Evolutionary conservation across 2,888 invertebrate species (phyloP).

Genomic region (Bruchidius siliquastri): DNA sequence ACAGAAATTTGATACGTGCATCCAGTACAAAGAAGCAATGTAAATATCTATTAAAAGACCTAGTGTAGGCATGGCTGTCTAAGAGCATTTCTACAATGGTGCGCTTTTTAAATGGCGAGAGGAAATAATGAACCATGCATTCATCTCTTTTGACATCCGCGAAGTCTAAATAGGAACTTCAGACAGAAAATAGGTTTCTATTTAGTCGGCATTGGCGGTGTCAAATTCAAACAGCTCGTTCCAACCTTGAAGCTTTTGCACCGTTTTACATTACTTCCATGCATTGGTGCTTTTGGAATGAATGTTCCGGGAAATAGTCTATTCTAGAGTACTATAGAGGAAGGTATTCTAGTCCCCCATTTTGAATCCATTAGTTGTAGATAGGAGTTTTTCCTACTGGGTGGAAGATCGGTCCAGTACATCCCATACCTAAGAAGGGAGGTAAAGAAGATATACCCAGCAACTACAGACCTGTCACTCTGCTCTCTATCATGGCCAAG

Average conservation of each 20-base stretch:
- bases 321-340: background rate
- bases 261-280: background rate
- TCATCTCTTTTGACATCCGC: slow-evolving; percentile 17
- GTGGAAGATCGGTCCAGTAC: too few relatives aligned
- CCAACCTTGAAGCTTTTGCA: background rate
- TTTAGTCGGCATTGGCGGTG: slow-evolving; percentile 18
- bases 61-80: background rate
- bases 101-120: slow-evolving; percentile 15
- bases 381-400: too few relatives aligned
- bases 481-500: too few relatives aligned
- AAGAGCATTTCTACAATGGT: slow-evolving; percentile 17
- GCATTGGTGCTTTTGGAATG: background rate
- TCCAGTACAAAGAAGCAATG: background rate
- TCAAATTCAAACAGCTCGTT: slow-evolving; percentile 14
- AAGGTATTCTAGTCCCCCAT: too few relatives aligned
- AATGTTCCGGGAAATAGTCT: background rate
- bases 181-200: slow-evolving; percentile 21
- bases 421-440: too few relatives aligned
- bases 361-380: too few relatives aligned
- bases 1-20: too few relatives aligned
- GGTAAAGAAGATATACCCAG: too few relatives aligned
- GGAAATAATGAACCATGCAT: slow-evolving; percentile 17
- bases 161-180: slow-evolving; percentile 18
- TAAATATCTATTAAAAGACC: slow-evolving; percentile 3
- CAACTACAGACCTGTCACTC: too few relatives aligned